These are phyloP conservation scores for Pandion haliaetus DNA, from an alignment of 2,113 vertebrate species.

Conservation along the genomic window DNA sequence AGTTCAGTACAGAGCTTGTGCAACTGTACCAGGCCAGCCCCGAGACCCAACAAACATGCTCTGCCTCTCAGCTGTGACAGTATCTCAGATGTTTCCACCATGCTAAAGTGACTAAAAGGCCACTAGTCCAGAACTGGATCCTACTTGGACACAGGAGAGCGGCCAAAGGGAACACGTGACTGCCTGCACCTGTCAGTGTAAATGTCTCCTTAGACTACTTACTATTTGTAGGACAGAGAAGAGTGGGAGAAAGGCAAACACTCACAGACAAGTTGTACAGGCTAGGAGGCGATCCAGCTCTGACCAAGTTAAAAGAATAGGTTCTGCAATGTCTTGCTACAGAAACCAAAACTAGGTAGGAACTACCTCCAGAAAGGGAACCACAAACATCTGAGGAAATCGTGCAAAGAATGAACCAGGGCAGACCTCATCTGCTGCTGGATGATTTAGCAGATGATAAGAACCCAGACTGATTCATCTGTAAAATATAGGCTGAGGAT, in stretches of 20 bases:
- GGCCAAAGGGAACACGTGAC: background rate
- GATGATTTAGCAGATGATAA: background rate
- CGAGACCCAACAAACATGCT: background rate
- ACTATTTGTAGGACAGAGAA: background rate
- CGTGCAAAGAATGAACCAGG: background rate
- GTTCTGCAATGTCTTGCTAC: background rate
- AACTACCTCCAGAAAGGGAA: background rate
- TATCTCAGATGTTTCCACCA: background rate
- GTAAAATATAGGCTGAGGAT: background rate
- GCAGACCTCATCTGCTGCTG: background rate
- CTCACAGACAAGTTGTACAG: background rate
- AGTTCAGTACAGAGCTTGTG: background rate
- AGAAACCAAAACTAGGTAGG: background rate
- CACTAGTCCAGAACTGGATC: background rate
- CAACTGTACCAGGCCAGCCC: background rate
- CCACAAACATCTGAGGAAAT: background rate
- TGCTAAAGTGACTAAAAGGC: background rate
- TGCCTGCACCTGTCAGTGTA: background rate
- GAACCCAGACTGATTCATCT: background rate
- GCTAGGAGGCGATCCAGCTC: background rate
- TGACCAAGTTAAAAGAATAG: background rate
- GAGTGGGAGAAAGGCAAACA: background rate
- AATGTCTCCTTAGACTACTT: background rate
- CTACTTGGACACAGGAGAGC: background rate
- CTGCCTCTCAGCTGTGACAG: constrained; percentile 21